phyloP scores from a whole-genome alignment of 2,888 invertebrate species.

The Lepidocyrtoides sp. region DNA sequence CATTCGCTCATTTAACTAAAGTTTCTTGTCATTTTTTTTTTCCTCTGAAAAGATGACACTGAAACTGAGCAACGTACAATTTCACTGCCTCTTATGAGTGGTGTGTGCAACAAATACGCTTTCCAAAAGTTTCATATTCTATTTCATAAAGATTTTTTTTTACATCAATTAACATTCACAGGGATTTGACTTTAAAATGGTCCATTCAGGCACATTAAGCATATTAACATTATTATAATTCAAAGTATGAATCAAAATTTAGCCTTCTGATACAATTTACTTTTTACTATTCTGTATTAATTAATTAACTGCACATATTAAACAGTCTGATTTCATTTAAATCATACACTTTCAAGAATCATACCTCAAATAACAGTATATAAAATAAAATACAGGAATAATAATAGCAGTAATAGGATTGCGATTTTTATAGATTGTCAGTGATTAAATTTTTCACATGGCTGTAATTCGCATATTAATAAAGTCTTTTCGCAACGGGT shows the following conservation, averaged over 20 bases:
- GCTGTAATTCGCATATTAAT: background rate
- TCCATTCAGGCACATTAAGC: background rate
- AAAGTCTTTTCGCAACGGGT: constrained; percentile 41
- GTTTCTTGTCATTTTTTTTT: background rate
- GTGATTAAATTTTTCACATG: background rate
- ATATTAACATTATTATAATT: background rate
- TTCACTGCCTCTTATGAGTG: constrained; percentile 26
- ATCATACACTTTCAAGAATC: background rate
- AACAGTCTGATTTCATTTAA: constrained; percentile 32
- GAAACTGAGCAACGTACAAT: constrained; percentile 7
- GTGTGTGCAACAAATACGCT: constrained; percentile 44
- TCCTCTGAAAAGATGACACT: background rate
- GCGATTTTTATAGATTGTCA: background rate
- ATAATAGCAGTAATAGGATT: background rate
- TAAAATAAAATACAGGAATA: background rate
- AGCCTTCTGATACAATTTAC: background rate
- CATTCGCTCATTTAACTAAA: background rate
- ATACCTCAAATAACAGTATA: constrained; percentile 33
- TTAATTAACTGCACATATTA: background rate
- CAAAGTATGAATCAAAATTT: background rate
- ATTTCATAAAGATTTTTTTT: background rate
- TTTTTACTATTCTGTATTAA: background rate
- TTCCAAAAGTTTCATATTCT: background rate
- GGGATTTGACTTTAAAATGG: background rate
- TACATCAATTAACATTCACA: background rate